Percentiles rank a stretch among this genome's conserved stretches.
These are phyloP conservation scores for Camptogramma bilineatum DNA, from an alignment of 2,888 invertebrate genomes.

Conservation along the genomic window DNA sequence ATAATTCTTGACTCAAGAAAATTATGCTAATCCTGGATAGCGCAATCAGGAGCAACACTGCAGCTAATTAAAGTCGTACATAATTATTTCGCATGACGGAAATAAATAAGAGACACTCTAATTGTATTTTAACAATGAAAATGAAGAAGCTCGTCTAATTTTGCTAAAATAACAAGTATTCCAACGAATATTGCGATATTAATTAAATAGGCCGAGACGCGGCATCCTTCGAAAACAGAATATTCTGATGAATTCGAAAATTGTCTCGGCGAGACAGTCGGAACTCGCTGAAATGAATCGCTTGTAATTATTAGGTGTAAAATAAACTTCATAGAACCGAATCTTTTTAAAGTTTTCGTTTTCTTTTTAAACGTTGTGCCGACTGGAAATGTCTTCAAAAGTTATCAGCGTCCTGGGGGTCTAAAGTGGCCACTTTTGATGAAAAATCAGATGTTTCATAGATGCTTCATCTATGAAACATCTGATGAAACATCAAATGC, in stretches of 20 bases:
- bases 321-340: not conserved
- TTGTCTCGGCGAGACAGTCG: conserved; percentile 6
- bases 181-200: conserved; percentile 19
- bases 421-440: too few relatives aligned
- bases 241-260: conserved; percentile 20
- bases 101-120: not conserved
- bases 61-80: conserved; percentile 4
- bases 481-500: too few relatives aligned
- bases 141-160: conserved; percentile 16
- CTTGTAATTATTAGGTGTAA: conserved; percentile 1
- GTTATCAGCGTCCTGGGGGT: too few relatives aligned
- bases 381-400: too few relatives aligned
- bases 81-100: not conserved
- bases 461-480: too few relatives aligned
- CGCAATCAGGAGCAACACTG: not conserved
- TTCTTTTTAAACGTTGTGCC: too few relatives aligned
- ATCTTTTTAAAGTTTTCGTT: not conserved
- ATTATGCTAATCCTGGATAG: not conserved
- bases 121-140: conserved; percentile 19
- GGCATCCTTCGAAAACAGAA: conserved; percentile 18
- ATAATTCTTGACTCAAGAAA: not conserved
- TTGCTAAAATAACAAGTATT: conserved; percentile 21
- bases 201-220: conserved; percentile 24
- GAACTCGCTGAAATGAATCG: conserved; percentile 12
- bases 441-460: too few relatives aligned